Base-by-base conservation (phyloP, 2,888 invertebrate species). In the Luperina testacea region DNA sequence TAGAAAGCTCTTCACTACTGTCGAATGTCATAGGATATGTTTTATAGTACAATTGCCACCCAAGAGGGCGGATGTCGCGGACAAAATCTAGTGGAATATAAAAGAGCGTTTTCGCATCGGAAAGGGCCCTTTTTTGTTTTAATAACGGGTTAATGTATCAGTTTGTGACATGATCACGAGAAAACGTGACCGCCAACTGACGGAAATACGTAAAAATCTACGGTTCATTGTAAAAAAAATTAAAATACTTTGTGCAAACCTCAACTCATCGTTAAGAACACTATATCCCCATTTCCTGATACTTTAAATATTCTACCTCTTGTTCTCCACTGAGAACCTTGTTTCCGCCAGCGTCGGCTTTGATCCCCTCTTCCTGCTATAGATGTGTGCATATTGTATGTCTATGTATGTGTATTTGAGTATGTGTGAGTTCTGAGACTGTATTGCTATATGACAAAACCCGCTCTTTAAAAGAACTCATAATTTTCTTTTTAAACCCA, bases 391-490 rank as follows among this genome's bases (percentile, higher is more conserved):
- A 24, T 64, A n/a, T 6, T 63, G 42, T 75, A 45, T 53, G 24
- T 78, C 11, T 51, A 20, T 67, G 42, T 73, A 57, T 48, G 27
- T 72, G 51, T 15, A 70, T 74, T 64, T 77, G 15, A 51, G 15
- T 79, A 7, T n/a, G 32, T 72, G 57, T 73, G 64, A 9, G 32
- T 45, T 81, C 0, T 13, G 64, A 63, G 78, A 61, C 61, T 63
- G 82, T 71, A 82, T 82, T 82, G 82, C 78, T 70, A 70, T 69
- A 65, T 73, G 72, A 78, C 51, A 73, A 77, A 78, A 69, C 42
- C 72, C 57, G 20, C 61, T 65, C 57, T 15, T 20, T 24, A 57
- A 9, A 27, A 27, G 65, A 17, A 51, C 6, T 20, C 15, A 51
- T 59, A 3, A 27, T 20, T 59, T 45, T 69, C 15, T 42, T 11